Base-by-base conservation (phyloP, 2,888 invertebrate species). In the Nycteola revayana region DNA sequence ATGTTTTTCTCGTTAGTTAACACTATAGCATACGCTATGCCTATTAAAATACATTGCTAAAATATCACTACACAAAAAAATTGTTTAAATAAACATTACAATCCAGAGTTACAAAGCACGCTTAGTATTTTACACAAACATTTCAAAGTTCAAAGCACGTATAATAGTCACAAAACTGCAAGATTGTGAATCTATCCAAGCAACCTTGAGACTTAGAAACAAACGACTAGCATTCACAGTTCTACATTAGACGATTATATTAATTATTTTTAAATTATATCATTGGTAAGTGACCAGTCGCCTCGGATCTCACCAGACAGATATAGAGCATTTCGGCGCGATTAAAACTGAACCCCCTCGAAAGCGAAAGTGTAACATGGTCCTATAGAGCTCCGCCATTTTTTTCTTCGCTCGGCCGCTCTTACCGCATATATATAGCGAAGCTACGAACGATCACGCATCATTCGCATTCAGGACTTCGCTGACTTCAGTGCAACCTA, bases 381-480 rank as follows among this genome's bases (percentile, higher is more conserved):
- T 85, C 87, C 87, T 86, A 82, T 74, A 60, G 70, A 66, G 62
- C 52, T 64, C 53, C 68, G 79, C 71, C 75, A 77, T 78, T 82
- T 87, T 86, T 87, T 84, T 82, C 70, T 72, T 78, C 85, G 86
- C 68, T 82, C 85, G 73, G 80, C 71, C 85, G 76, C 84, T 83
- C 80, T 70, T 80, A 65, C 72, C 58, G 75, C 74, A 81, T 88
- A 89, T 89, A 88, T 88, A 88, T 83, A 82, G 72, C 84, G 78
- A 73, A 68, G 79, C 70, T 54, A 61, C 68, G 57, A 59, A 70
- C 65, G 61, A 74, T 60, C 82, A 79, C 77, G 82, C 87, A 89
- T 89, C 89, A 89, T 82, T 89, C 89, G 78, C 86, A 87, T 87
- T 88, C 86, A 86, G 89, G 83, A 87, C 83, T 70, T 75, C 78